phyloP scores from a whole-genome alignment of 2,888 invertebrate genomes.

The Heliconius erato region DNA sequence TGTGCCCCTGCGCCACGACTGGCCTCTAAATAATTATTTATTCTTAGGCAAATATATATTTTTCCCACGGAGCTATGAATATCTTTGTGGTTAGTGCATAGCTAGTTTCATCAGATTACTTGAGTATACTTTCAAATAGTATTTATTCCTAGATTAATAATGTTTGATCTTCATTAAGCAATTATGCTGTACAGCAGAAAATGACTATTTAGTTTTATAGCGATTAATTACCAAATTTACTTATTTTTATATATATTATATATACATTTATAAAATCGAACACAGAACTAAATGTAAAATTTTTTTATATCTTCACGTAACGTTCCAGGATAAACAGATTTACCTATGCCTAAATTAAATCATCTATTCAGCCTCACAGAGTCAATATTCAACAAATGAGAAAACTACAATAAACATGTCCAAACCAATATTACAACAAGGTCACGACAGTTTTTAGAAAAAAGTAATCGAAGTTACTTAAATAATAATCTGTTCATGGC shows the following conservation, averaged over 20 bases:
- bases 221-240: too few species aligned
- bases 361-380: neutral
- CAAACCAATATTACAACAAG: neutral
- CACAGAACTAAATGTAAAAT: too few species aligned
- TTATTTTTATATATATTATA: neutral
- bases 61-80: constrained; percentile 11
- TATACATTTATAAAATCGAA: neutral
- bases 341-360: too few species aligned
- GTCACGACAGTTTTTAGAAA: neutral
- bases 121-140: constrained; percentile 17
- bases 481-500: neutral
- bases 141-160: neutral
- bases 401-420: neutral
- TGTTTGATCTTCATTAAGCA: neutral
- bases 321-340: too few species aligned
- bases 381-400: neutral
- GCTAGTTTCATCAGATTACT: constrained; percentile 13
- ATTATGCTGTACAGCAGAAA: neutral
- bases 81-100: constrained; percentile 7
- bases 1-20: too few species aligned
- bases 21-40: neutral
- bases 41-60: neutral
- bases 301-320: too few species aligned
- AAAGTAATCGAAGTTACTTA: neutral
- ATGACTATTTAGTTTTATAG: neutral